Evolutionary conservation across 2,888 invertebrate genomes (phyloP).

Genomic region (Acrobasis repandana): DNA sequence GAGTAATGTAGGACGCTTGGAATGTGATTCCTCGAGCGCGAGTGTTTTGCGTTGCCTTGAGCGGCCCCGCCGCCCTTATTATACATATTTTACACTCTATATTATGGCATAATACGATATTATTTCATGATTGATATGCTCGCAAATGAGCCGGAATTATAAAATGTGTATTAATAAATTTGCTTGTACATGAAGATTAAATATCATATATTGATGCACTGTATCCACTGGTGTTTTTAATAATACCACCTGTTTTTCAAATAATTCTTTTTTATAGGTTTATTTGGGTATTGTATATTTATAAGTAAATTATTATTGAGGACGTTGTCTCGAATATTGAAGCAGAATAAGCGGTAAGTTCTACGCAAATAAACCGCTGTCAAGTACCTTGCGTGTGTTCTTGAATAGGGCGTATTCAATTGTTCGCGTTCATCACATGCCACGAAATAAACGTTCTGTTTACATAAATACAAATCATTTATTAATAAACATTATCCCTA

Average conservation of each 20-base stretch:
- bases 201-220: slow-evolving; percentile 90
- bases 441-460: slow-evolving; percentile 16
- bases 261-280: slow-evolving; percentile 68
- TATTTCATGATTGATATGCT: slow-evolving; percentile 66
- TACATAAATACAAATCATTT: slow-evolving; percentile 20
- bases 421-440: slow-evolving; percentile 6
- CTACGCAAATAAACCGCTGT: slow-evolving; percentile 79
- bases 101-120: slow-evolving; percentile 82
- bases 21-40: slow-evolving; percentile 74
- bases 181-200: slow-evolving; percentile 90
- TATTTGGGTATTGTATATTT: slow-evolving; percentile 81
- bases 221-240: slow-evolving; percentile 81
- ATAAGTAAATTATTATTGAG: slow-evolving; percentile 80
- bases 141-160: slow-evolving; percentile 63
- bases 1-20: slow-evolving; percentile 61
- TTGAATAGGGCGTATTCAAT: slow-evolving; percentile 52
- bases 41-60: slow-evolving; percentile 65
- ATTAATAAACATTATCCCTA: slow-evolving; percentile 28
- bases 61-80: slow-evolving; percentile 55
- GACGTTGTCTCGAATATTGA: slow-evolving; percentile 78
- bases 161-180: slow-evolving; percentile 84
- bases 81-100: slow-evolving; percentile 75
- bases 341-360: slow-evolving; percentile 76
- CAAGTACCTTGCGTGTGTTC: slow-evolving; percentile 68
- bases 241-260: slow-evolving; percentile 72